Base-by-base conservation (phyloP, 2,113 vertebrate genomes). In the Nibea coibor region DNA sequence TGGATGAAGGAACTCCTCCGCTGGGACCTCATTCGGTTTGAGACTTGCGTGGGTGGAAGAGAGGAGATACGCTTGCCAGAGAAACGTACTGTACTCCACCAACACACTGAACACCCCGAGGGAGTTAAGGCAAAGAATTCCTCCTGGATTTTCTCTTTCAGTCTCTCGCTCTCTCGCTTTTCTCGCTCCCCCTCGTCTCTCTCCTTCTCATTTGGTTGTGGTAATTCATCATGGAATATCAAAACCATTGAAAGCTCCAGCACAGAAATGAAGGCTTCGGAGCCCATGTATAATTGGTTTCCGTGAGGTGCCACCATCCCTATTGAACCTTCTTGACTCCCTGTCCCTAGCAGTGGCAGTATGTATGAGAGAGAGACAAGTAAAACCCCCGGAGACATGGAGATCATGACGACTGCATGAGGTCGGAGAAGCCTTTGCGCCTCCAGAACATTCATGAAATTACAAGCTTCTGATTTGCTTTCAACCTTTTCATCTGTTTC, bases 201-300 rank as follows among this genome's bases (percentile, higher is more conserved):
- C 73, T 70, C 65, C 26, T 69, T 85, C 92, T 90, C 84, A 86
- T 91, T 91, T 88, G 90, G 54, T 88, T 80, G 84, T 80, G 85
- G 75, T 87, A 88, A 93, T 94, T 91, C 90, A 91, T 92, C 91
- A 83, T 45, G 76, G 84, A 87, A 83, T 90, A 92, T 91, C 91
- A 89, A 83, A 92, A 80, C 72, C 85, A 81, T 90, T 88, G 78
- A 87, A 82, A 77, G 78, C 82, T 78, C 39, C 69, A 20, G 79
- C 61, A 42, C 67, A 81, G 75, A 84, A 83, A 88, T 70, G 84
- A 86, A 82, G 79, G 84, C 70, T 88, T 75, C 19, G 5, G 78
- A 86, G 78, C 65, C 63, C 12, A 47, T 65, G 79, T 59, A 69
- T 89, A 92, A 93, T 91, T 92, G 89, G 59, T 91, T 90, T 90